phyloP scores from a whole-genome alignment of 2,797 vertebrate genomes.

The Cirrhinus molitorella region DNA sequence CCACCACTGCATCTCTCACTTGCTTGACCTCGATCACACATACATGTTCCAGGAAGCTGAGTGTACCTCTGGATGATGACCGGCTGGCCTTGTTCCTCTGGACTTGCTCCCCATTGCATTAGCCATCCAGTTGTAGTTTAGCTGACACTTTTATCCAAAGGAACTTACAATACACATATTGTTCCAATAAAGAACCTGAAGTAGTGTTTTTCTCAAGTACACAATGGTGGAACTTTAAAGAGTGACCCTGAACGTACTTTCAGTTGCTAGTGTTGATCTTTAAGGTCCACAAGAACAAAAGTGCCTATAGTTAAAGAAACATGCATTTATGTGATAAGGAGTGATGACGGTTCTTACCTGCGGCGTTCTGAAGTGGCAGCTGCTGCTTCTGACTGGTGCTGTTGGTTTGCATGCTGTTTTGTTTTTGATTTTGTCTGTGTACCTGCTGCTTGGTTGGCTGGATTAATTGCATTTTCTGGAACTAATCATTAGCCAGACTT shows the following conservation, averaged over 20 bases:
- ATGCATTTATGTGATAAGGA: background rate
- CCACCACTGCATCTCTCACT: conserved; percentile 29
- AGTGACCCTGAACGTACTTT: background rate
- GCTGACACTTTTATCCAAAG: background rate
- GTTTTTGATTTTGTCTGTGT: background rate
- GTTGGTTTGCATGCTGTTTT: background rate
- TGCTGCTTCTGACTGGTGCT: background rate
- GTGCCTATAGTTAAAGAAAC: background rate
- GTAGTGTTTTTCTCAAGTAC: background rate
- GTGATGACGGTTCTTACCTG: background rate
- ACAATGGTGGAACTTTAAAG: background rate
- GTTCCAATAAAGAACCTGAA: background rate
- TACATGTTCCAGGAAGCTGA: conserved; percentile 30
- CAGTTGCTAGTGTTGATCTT: background rate
- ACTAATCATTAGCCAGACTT: conserved; percentile 4
- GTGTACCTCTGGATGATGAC: conserved; percentile 34
- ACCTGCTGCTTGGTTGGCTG: background rate
- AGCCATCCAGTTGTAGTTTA: background rate
- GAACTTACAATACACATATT: background rate
- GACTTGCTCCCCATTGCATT: background rate
- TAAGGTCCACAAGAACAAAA: background rate
- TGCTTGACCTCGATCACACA: conserved; percentile 28
- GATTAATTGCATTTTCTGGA: conserved; percentile 9
- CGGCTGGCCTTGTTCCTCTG: conserved; percentile 8
- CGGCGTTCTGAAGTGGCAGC: background rate